Percentiles rank a stretch among this genome's conserved stretches.
Evolutionary conservation across 2,113 vertebrate genomes (phyloP).

Genomic region (Pontoporia blainvillei): DNA sequence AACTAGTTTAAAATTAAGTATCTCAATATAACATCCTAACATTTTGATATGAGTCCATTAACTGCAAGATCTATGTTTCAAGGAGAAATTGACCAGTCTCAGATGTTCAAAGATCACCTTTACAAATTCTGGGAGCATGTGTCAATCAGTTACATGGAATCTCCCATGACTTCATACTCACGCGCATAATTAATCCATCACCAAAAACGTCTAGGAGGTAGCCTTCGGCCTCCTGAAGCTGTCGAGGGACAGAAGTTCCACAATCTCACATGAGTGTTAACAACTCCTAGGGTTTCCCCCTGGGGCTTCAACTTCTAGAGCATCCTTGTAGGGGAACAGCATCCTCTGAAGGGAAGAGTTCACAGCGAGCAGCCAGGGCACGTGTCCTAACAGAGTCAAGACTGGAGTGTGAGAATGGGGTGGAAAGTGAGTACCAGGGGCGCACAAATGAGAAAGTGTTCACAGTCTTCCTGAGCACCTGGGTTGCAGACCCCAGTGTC

Average conservation of each 20-base stretch:
- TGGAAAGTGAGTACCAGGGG: neutral
- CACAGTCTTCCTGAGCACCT: accelerated
- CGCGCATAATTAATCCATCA: accelerated
- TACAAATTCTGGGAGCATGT: accelerated
- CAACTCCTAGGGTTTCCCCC: too few relatives aligned
- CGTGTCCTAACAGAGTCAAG: too few relatives aligned
- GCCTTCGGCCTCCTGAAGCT: accelerated
- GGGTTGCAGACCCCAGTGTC: accelerated
- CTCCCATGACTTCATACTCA: accelerated
- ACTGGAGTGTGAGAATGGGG: accelerated
- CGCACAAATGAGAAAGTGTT: accelerated
- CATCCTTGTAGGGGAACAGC: too few relatives aligned
- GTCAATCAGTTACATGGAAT: accelerated
- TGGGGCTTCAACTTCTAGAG: neutral
- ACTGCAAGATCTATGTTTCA: accelerated
- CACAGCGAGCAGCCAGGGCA: accelerated
- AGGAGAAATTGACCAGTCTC: neutral
- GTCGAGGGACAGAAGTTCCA: neutral
- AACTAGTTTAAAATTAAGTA: neutral
- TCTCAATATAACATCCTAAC: neutral
- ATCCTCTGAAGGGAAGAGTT: neutral
- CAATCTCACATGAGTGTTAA: accelerated
- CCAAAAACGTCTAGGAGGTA: accelerated
- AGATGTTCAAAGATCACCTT: accelerated
- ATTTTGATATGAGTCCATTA: neutral